Evolutionary conservation across 2,113 vertebrate species (phyloP).

Genomic region (Sinocyclocheilus grahami): DNA sequence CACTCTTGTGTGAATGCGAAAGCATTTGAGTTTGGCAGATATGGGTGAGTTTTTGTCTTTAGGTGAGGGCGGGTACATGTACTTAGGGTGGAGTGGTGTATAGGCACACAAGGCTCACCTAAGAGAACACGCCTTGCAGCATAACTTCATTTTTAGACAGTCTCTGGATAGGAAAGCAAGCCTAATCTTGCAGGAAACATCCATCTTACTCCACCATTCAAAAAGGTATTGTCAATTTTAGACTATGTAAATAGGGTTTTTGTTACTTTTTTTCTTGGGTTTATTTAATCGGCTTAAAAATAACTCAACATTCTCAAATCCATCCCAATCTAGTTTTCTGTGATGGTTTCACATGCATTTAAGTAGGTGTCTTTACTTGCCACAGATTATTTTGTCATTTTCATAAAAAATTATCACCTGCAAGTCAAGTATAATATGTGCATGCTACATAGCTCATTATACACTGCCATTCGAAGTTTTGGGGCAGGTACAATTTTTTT

Average conservation of each 20-base stretch:
- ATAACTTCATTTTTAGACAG: not conserved
- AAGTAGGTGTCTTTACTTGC: too few relatives aligned
- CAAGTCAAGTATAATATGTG: too few relatives aligned
- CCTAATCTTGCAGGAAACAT: not conserved
- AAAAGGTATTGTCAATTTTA: not conserved
- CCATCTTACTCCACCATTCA: not conserved
- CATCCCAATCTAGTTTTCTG: too few relatives aligned
- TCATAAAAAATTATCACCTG: too few relatives aligned
- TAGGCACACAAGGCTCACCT: not conserved
- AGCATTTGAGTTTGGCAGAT: not conserved
- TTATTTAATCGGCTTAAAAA: too few relatives aligned
- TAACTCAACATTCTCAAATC: too few relatives aligned
- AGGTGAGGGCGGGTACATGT: constrained; percentile 3
- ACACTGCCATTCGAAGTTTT: too few relatives aligned
- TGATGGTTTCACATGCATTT: too few relatives aligned
- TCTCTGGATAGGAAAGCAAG: not conserved
- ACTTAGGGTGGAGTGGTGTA: not conserved
- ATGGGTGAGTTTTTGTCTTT: not conserved
- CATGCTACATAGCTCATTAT: too few relatives aligned
- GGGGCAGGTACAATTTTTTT: too few relatives aligned
- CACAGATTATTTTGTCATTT: too few relatives aligned
- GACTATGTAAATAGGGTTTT: not conserved
- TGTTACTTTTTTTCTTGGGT: too few relatives aligned
- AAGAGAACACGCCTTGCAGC: not conserved
- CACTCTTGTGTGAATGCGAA: not conserved